Percentiles rank a stretch among this genome's conserved stretches.
Evolutionary conservation across 2,888 invertebrate species (phyloP).

Genomic region (Acleris sparsana): DNA sequence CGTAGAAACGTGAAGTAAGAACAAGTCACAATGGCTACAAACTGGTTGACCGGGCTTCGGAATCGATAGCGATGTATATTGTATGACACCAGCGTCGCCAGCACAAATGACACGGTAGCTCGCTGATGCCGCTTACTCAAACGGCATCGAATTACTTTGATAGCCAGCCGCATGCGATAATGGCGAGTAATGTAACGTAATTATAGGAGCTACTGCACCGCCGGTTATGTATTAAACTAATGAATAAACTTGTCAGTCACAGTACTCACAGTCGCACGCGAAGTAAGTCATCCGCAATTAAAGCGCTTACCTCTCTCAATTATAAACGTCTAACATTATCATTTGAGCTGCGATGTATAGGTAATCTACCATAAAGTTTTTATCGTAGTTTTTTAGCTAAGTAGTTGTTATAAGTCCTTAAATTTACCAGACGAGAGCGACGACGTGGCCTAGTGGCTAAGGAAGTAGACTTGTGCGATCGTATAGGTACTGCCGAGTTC

Average conservation of each 20-base stretch:
- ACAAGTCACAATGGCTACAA: no score
- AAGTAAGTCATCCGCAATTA: slow-evolving; percentile 43
- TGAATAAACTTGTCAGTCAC: slow-evolving; percentile 61
- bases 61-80: slow-evolving; percentile 43
- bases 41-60: slow-evolving; percentile 24
- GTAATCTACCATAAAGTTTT: no score
- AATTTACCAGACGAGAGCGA: no score
- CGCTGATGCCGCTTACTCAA: slow-evolving; percentile 55
- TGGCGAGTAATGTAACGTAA: slow-evolving; percentile 63
- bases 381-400: no score
- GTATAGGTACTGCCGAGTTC: no score
- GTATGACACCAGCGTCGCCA: slow-evolving; percentile 38
- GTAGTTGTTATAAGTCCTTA: no score
- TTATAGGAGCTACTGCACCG: slow-evolving; percentile 47
- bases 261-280: slow-evolving; percentile 48
- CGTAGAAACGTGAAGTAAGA: no score
- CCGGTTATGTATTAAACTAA: slow-evolving; percentile 60
- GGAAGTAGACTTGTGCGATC: no score
- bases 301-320: slow-evolving; percentile 15
- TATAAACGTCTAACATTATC: slow-evolving; percentile 15
- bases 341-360: slow-evolving; percentile 1
- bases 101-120: slow-evolving; percentile 44
- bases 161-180: slow-evolving; percentile 60
- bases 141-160: slow-evolving; percentile 70
- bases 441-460: no score